Evolutionary conservation across 53 echinoderm and acorn worm genomes (phyloP), one percentile per base, ranked within the genome.

Genomic region (Apostichopus leukothele): DNA sequence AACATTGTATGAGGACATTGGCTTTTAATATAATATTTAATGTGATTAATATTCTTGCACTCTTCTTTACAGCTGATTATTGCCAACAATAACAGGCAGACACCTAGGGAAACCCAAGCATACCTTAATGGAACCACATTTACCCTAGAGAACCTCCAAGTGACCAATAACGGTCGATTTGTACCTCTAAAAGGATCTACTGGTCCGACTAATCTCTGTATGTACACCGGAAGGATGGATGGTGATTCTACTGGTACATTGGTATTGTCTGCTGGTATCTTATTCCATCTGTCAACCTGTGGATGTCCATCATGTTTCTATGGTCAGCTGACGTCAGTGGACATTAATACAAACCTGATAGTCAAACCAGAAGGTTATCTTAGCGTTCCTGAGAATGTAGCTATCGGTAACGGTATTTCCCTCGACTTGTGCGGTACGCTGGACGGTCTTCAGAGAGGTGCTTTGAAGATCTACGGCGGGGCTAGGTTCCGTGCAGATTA

Each of bases 401-500:
- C 88, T 75, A 21, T 96, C 12, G 86, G 91, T 14, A 86, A 91
- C 5, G 87, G 89, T 80, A 93, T 96, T 8, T 81, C 86, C 54
- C 75, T 96, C 54, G 94, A 96, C 81, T 75, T 93, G 11, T 96
- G 96, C 86, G 96, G 96, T 27, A 85, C 73, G 53, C 14, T 96
- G 81, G 91, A 79, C 63, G 93, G 91, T n/a, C 75, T 91, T 16
- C 75, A 94, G 26, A 77, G 90, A n/a, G 93, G 93, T 76, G 76
- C 74, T 1, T 10, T 95, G 5, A 86, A 79, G 67, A 79, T 95
- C 20, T 79, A 89, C 67, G 78, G 91, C 52, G 89, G 91, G 19
- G 95, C 93, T 60, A 78, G 66, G 12, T 91, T 96, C 20, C 23
- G 50, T 10, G 92, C 91, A 50, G 88, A 91, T 21, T 92, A 93